Conservation (phyloP, 2,113 vertebrate species). For the Pygathrix nemaeus region DNA sequence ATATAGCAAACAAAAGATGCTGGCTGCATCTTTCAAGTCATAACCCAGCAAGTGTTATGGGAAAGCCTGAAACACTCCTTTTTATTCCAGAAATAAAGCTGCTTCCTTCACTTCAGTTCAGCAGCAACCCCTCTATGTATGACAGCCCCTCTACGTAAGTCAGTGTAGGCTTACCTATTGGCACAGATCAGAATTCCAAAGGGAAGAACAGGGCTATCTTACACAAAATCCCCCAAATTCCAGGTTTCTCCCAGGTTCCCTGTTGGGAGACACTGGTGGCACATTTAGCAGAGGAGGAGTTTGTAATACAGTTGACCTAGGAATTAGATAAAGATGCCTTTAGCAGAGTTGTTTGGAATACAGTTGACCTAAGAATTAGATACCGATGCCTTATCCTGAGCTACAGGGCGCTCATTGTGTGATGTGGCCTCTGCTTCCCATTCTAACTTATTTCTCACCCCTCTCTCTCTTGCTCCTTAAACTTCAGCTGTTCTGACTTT, state of each 20-base stretch:
- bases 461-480: neutral
- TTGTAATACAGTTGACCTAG: neutral
- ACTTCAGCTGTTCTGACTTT: neutral
- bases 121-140: neutral
- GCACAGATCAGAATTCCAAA: neutral
- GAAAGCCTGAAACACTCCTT: neutral
- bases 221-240: neutral
- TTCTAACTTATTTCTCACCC: neutral
- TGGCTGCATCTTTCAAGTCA: neutral
- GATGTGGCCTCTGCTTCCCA: neutral
- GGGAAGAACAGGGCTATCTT: neutral
- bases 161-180: neutral
- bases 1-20: neutral
- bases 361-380: neutral
- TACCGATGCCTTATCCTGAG: neutral
- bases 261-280: neutral
- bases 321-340: neutral
- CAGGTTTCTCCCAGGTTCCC: neutral
- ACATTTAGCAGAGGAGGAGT: neutral
- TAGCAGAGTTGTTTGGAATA: neutral
- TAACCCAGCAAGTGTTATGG: neutral
- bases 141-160: neutral
- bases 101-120: neutral
- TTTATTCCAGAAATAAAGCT: neutral
- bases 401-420: too few species aligned